These are phyloP conservation scores for Harpegnathos saltator DNA, from an alignment of 1,140 invertebrate species.

Conservation along the genomic window DNA sequence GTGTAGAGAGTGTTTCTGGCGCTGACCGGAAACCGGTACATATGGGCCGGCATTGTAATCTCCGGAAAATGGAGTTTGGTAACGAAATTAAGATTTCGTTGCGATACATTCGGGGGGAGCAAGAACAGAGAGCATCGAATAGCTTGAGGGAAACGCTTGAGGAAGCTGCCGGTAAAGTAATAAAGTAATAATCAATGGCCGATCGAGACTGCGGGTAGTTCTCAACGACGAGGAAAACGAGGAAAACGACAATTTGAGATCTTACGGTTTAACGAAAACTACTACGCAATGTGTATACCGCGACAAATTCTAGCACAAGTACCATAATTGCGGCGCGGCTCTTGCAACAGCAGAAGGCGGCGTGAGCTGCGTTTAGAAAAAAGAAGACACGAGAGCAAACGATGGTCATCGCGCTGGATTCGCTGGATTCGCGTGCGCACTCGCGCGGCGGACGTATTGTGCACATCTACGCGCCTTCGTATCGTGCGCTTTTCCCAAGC, in stretches of 20 bases:
- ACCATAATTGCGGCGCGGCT: constrained; percentile 4
- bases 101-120: neutral
- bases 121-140: neutral
- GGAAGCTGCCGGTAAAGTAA: too few species aligned
- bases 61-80: neutral
- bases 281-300: neutral
- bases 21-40: constrained; percentile 58
- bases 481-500: constrained; percentile 40
- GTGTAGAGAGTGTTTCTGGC: constrained; percentile 84
- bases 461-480: constrained; percentile 22
- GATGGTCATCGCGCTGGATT: constrained; percentile 18
- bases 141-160: too few species aligned
- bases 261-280: constrained; percentile 4
- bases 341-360: constrained; percentile 8
- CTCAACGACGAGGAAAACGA: too few species aligned
- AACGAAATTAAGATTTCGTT: neutral
- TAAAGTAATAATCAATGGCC: too few species aligned
- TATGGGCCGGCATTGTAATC: neutral
- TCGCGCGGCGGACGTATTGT: constrained; percentile 1
- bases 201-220: too few species aligned
- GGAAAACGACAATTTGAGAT: neutral
- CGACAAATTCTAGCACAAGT: too few species aligned
- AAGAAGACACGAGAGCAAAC: constrained; percentile 18
- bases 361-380: neutral
- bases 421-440: constrained; percentile 25